Conservation (phyloP, 2,888 invertebrate species). For the Agrotis segetum region DNA sequence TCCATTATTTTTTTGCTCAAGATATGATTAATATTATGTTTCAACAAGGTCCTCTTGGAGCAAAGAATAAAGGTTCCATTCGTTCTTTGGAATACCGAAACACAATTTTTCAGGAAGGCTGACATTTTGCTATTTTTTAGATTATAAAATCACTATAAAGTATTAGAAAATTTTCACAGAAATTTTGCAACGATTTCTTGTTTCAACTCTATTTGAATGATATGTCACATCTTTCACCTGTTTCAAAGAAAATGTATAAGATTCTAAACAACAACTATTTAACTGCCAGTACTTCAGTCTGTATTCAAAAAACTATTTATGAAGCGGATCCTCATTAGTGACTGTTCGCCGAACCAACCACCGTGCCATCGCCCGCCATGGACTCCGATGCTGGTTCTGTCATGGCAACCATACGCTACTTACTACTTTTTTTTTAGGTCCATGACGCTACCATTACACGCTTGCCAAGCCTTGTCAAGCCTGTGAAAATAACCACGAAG, state of each 20-base stretch:
- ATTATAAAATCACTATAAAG: too few species aligned
- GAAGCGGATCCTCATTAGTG: too few species aligned
- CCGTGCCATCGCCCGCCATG: too few species aligned
- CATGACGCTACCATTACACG: too few species aligned
- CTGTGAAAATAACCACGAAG: too few species aligned
- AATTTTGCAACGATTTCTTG: neutral
- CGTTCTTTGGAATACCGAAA: neutral
- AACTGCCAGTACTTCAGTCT: constrained; percentile 35
- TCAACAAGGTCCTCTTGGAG: constrained; percentile 75
- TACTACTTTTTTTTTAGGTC: too few species aligned
- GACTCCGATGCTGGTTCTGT: too few species aligned
- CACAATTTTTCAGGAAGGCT: constrained; percentile 26
- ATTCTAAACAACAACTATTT: too few species aligned
- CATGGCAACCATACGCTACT: too few species aligned
- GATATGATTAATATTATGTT: constrained; percentile 86
- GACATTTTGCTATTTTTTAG: constrained; percentile 32
- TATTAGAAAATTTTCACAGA: neutral
- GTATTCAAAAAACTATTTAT: too few species aligned
- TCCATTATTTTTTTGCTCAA: constrained; percentile 87
- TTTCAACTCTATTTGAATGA: constrained; percentile 29
- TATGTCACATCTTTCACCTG: constrained; percentile 6
- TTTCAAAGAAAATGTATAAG: neutral
- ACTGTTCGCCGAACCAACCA: too few species aligned
- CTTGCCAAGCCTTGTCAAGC: too few species aligned
- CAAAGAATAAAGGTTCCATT: neutral